Evolutionary conservation across 2,797 vertebrate genomes (phyloP), one percentile per base, ranked within the genome.

Genomic region (Megaceryle alcyon): DNA sequence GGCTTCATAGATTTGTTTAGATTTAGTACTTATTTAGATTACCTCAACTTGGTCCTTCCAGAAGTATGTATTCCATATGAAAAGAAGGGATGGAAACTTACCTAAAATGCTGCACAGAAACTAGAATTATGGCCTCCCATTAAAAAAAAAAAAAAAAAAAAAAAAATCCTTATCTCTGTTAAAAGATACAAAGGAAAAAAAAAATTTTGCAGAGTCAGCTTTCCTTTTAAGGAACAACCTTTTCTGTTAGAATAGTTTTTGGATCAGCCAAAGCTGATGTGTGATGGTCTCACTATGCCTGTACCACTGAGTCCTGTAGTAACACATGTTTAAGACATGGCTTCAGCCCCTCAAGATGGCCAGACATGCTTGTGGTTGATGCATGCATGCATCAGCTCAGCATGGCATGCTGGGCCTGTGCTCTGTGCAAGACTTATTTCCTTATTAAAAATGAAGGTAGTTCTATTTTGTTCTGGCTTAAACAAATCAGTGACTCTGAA

Each of bases 391-490:
- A 75, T 57, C 35, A 82, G 12, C 37, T 79, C 71, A 83, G 46
- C 22, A 4, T 5, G 22, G 44, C 29, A 25, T 26, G 5, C 15
- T 68, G 33, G 46, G 54, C 48, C 31, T 92, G 49, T 6, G 2
- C 14, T 61, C 64, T 86, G 7, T 72, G 63, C 25, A 57, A 46
- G 33, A 44, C 65, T 71, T 43, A 26, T 29, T 43, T 72, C 19
- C 33, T 88, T 84, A 93, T 96, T 97, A 96, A 96, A 94, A 87
- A 94, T 91, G 63, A 95, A 97, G 78, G 48, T 80, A 90, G 75
- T 23, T 88, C 31, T 72, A 57, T 86, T 96, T 90, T 80, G 9
- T 48, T 86, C 22, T 57, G 65, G 49, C 56, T 93, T 88, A 95
- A 89, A 57, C 20, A 94, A 95, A 95, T 84, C 90, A 43, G 53